A percentile compares a stretch with the other conserved stretches of the same genome.
These are phyloP conservation scores for Cyprinus carpio DNA, from an alignment of 2,113 vertebrate genomes.

Conservation along the genomic window DNA sequence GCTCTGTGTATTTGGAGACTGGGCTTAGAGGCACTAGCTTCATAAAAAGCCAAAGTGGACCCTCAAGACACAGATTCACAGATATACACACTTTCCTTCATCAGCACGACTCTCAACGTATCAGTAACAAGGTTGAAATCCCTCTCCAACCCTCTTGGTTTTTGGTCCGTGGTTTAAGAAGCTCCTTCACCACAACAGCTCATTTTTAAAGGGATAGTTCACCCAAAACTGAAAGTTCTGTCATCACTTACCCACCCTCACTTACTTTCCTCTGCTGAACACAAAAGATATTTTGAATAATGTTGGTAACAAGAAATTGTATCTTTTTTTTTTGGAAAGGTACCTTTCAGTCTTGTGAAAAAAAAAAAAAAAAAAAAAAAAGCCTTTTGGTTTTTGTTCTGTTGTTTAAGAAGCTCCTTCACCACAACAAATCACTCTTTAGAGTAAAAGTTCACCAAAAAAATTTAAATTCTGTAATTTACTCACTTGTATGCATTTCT, in stretches of 20 bases:
- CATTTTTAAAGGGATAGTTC: background rate
- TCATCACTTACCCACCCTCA: background rate
- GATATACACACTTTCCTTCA: constrained; percentile 19
- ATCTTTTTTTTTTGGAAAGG: background rate
- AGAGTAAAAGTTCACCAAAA: background rate
- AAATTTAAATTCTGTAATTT: background rate
- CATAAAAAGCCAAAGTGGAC: constrained; percentile 17
- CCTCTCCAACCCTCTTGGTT: constrained; percentile 11
- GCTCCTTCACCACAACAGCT: background rate
- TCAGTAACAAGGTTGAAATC: constrained; percentile 24
- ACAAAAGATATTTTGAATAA: background rate
- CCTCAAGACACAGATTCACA: constrained; percentile 34
- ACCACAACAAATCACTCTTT: background rate
- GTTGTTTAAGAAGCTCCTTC: too few relatives aligned
- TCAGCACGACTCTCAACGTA: background rate
- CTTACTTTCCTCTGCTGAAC: background rate
- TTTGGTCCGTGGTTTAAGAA: constrained; percentile 8
- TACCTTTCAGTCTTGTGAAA: too few relatives aligned
- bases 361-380: too few relatives aligned
- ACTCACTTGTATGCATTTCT: background rate
- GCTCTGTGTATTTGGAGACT: constrained; percentile 31
- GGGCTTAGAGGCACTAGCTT: background rate
- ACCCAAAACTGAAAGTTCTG: background rate
- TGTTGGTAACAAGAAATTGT: background rate
- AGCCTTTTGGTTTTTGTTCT: too few relatives aligned